Evolutionary conservation across 2,888 invertebrate genomes (phyloP).

Genomic region (Xestoiulus laeticollis): DNA sequence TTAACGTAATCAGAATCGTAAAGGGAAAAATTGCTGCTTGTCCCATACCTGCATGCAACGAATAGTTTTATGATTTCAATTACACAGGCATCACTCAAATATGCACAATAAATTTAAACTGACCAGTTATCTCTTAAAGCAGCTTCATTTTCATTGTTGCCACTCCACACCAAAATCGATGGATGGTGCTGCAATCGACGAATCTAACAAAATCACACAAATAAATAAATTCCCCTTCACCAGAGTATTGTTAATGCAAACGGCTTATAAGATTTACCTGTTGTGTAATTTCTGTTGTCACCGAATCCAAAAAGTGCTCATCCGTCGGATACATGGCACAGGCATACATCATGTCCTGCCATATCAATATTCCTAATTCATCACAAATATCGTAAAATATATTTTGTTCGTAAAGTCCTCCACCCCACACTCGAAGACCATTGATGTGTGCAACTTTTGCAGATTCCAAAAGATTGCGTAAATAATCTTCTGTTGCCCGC

Average conservation of each 20-base stretch:
- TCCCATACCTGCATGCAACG: constrained; percentile 68
- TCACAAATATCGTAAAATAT: constrained; percentile 89
- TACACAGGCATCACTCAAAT: neutral
- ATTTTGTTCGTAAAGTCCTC: constrained; percentile 93
- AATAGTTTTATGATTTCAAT: neutral
- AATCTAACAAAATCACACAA: constrained; percentile 59
- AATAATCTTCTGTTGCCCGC: constrained; percentile 68
- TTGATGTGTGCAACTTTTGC: constrained; percentile 85
- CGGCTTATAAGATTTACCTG: constrained; percentile 69
- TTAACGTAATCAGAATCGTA: constrained; percentile 81
- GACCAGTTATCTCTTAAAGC: constrained; percentile 85
- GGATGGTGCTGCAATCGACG: constrained; percentile 85
- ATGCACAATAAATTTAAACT: neutral
- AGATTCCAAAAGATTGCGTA: constrained; percentile 74
- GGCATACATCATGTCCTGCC: constrained; percentile 99
- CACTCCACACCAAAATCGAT: constrained; percentile 89
- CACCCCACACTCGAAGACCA: constrained; percentile 97
- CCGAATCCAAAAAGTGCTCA: constrained; percentile 75
- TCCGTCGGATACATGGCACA: constrained; percentile 91
- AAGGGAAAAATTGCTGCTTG: constrained; percentile 66
- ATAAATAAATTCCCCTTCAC: neutral
- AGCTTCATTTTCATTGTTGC: constrained; percentile 95
- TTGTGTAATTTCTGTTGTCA: constrained; percentile 79
- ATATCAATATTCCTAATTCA: constrained; percentile 87
- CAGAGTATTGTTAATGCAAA: neutral